Evolutionary conservation across 2,888 invertebrate genomes (phyloP).

Genomic region (Stenchaetothrips biformis): DNA sequence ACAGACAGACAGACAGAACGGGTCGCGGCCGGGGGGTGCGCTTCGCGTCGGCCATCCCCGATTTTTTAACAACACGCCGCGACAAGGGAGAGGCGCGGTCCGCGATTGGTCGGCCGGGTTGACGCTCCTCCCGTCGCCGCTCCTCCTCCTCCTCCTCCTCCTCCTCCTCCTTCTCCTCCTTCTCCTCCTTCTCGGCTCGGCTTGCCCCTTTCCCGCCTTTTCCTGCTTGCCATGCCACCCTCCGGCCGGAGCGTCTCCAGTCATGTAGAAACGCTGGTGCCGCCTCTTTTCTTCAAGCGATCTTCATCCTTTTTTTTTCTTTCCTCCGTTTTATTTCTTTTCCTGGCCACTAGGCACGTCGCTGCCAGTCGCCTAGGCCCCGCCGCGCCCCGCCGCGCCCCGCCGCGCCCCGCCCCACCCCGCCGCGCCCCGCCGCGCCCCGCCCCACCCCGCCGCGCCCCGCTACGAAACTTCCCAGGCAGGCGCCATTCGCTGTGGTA

Average conservation of each 20-base stretch:
- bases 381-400: neutral
- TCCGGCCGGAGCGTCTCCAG: neutral
- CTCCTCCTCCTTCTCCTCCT: neutral
- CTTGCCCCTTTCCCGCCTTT: neutral
- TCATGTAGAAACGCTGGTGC: conserved; percentile 7
- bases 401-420: neutral
- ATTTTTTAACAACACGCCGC: too few species aligned
- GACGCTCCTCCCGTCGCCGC: too few species aligned
- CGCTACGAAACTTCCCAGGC: conserved; percentile 9
- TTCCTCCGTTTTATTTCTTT: neutral
- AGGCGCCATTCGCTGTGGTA: conserved; percentile 11
- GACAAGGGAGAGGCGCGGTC: too few species aligned
- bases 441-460: neutral
- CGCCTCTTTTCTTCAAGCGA: neutral
- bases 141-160: neutral
- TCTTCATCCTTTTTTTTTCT: conserved; percentile 11
- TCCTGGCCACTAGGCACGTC: conserved; percentile 19
- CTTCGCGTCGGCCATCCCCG: too few species aligned
- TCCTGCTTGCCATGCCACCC: neutral
- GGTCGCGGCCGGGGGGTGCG: too few species aligned
- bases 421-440: neutral
- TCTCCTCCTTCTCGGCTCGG: neutral
- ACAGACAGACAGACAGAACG: too few species aligned
- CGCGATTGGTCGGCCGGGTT: too few species aligned
- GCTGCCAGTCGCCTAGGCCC: neutral